phyloP scores from a whole-genome alignment of 2,113 vertebrate species.

The Hirundichthys speculiger region DNA sequence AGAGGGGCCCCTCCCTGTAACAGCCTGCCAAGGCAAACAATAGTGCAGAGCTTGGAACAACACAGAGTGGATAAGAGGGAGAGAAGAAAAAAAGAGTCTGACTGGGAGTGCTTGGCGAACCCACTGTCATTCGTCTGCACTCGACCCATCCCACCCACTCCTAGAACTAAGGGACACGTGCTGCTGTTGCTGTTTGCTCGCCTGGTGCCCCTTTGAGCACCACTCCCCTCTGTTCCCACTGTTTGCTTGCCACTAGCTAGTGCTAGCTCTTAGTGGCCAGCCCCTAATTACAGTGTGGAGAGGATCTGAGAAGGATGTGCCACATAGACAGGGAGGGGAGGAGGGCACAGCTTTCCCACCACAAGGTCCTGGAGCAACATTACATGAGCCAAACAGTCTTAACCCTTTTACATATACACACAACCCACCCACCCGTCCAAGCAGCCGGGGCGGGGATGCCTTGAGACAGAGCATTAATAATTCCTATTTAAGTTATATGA shows the following conservation, averaged over 20 bases:
- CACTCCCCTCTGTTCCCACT: constrained; percentile 71
- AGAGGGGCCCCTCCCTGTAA: constrained; percentile 80
- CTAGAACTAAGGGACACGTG: constrained; percentile 74
- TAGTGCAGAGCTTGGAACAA: constrained; percentile 81
- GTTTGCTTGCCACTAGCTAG: constrained; percentile 61
- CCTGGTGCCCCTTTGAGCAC: constrained; percentile 58
- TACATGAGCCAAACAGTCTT: constrained; percentile 73
- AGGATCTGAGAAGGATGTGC: constrained; percentile 85
- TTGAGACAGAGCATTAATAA: constrained; percentile 52
- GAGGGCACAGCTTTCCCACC: constrained; percentile 81
- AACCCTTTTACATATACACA: constrained; percentile 51
- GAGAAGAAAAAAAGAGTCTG: constrained; percentile 50
- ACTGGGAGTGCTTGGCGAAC: constrained; percentile 56
- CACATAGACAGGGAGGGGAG: constrained; percentile 81
- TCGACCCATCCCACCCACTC: constrained; percentile 75
- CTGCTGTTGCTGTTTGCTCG: constrained; percentile 70
- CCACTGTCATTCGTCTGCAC: constrained; percentile 53
- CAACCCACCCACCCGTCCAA: constrained; percentile 53
- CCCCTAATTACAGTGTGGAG: constrained; percentile 83
- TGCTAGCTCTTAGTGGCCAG: constrained; percentile 69
- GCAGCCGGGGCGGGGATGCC: constrained; percentile 54
- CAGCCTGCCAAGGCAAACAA: constrained; percentile 85
- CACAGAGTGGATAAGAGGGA: constrained; percentile 73
- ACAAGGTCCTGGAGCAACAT: constrained; percentile 74
- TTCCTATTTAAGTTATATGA: constrained; percentile 32